Conservation (phyloP, 2,797 vertebrate genomes). For the Acanthis flammea region DNA sequence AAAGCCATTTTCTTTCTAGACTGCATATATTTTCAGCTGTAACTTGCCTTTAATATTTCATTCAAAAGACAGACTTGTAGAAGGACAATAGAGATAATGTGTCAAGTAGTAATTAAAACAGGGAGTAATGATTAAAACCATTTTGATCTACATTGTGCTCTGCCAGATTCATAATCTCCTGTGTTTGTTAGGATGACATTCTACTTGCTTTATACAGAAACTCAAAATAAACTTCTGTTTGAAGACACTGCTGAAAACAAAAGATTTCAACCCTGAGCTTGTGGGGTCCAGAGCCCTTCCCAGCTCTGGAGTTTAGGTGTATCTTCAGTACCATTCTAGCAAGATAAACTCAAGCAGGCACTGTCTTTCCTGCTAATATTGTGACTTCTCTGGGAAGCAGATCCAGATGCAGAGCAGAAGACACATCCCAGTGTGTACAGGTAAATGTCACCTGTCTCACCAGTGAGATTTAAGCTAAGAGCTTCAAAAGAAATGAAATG, state of each 20-base stretch:
- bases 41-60: slow-evolving; percentile 63
- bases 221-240: slow-evolving; percentile 27
- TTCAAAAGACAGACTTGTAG: slow-evolving; percentile 41
- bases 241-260: not conserved
- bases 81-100: slow-evolving; percentile 55
- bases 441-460: not conserved
- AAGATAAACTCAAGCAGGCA: not conserved
- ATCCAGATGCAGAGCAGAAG: not conserved
- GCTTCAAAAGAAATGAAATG: not conserved
- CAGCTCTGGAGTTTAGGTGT: not conserved
- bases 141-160: slow-evolving; percentile 20
- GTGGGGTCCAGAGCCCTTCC: not conserved
- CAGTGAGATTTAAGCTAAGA: not conserved
- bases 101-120: slow-evolving; percentile 69
- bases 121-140: slow-evolving; percentile 54
- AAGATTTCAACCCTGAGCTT: not conserved
- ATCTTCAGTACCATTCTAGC: not conserved
- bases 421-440: not conserved
- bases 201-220: slow-evolving; percentile 3
- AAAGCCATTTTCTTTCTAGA: slow-evolving; percentile 62
- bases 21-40: slow-evolving; percentile 63
- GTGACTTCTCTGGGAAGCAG: not conserved
- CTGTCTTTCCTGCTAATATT: not conserved
- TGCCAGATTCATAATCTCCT: slow-evolving; percentile 43
- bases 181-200: slow-evolving; percentile 41